Evolutionary conservation across 1,140 invertebrate genomes (phyloP).

Genomic region (Leptinotarsa undecemlineata): DNA sequence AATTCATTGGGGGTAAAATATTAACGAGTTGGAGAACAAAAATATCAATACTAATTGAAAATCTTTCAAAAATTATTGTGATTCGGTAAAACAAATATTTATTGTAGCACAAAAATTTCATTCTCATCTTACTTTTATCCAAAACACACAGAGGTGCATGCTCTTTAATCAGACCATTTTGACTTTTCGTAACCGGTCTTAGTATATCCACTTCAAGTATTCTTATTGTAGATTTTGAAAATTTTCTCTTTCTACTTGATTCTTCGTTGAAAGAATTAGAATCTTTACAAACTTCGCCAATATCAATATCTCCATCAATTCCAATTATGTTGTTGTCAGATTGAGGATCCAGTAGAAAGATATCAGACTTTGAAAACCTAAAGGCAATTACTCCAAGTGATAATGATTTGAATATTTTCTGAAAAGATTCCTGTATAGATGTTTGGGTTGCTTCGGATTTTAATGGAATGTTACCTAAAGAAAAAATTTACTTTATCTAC

Average conservation of each 20-base stretch:
- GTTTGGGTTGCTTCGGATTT: constrained; percentile 17
- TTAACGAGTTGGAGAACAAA: not conserved
- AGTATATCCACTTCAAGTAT: constrained; percentile 56
- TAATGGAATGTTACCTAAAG: constrained; percentile 25
- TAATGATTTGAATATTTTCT: constrained; percentile 59
- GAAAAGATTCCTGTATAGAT: constrained; percentile 53
- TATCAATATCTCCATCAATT: constrained; percentile 58
- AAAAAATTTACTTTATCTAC: constrained; percentile 19
- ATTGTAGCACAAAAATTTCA: not conserved
- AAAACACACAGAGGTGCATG: constrained; percentile 52
- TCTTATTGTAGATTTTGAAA: constrained; percentile 53
- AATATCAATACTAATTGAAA: too few species aligned
- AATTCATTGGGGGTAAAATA: not conserved
- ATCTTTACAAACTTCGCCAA: constrained; percentile 62
- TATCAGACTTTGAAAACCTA: constrained; percentile 61
- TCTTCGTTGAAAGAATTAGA: constrained; percentile 50
- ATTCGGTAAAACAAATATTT: not conserved
- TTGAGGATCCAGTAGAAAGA: constrained; percentile 63
- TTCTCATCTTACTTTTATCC: constrained; percentile 49
- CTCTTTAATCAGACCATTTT: constrained; percentile 33
- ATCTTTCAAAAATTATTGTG: too few species aligned
- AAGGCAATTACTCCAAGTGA: constrained; percentile 69
- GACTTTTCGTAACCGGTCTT: constrained; percentile 51
- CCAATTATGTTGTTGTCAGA: constrained; percentile 61
- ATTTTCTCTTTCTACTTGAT: constrained; percentile 57